Conservation (phyloP, 2,888 invertebrate genomes). For the Thymelicus acteon region DNA sequence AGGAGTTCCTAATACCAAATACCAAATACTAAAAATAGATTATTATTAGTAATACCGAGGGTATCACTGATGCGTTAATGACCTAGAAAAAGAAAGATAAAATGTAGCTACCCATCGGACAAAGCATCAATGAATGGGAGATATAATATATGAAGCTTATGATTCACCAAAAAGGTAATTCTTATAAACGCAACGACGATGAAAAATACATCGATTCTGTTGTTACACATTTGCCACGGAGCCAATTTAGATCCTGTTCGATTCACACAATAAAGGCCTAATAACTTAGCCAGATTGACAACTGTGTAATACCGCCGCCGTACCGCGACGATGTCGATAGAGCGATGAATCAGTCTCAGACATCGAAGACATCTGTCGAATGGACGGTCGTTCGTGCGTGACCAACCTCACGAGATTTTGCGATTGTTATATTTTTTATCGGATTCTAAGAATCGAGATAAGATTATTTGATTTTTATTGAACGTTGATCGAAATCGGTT, state of each 20-base stretch:
- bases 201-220: background rate
- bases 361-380: conserved; percentile 45
- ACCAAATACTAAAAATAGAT: no score
- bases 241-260: conserved; percentile 24
- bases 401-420: conserved; percentile 33
- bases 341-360: conserved; percentile 36
- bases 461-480: conserved; percentile 12
- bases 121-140: no score
- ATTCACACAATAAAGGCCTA: conserved; percentile 21
- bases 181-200: no score
- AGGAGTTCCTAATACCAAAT: no score
- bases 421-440: conserved; percentile 32
- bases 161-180: no score
- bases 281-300: conserved; percentile 26
- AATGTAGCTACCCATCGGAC: no score
- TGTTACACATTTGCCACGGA: conserved; percentile 17
- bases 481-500: background rate
- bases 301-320: conserved; percentile 12
- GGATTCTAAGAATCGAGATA: conserved; percentile 9
- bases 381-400: conserved; percentile 30
- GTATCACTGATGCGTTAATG: no score
- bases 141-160: no score
- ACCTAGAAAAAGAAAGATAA: no score
- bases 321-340: background rate
- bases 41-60: no score